These are phyloP conservation scores for Petroica traversi DNA, from an alignment of 2,113 vertebrate genomes.

Conservation along the genomic window DNA sequence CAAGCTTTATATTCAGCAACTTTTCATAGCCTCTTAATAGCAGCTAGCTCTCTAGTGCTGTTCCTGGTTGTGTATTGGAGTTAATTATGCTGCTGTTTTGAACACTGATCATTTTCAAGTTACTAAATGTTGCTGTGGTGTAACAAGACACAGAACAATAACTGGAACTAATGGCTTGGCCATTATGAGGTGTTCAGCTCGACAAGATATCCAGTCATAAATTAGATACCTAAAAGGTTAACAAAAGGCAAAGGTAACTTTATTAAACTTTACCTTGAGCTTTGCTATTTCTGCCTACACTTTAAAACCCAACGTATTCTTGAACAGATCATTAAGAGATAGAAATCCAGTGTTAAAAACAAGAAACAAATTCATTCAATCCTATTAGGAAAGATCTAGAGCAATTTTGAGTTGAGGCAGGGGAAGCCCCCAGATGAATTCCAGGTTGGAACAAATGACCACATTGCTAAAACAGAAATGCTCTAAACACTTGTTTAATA, in stretches of 20 bases:
- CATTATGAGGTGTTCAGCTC: not conserved
- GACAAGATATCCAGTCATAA: not conserved
- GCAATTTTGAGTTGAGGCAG: not conserved
- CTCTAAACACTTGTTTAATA: not conserved
- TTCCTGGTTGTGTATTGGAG: not conserved
- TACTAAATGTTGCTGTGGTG: not conserved
- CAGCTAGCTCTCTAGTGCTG: not conserved
- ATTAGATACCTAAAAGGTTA: not conserved
- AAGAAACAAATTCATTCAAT: not conserved
- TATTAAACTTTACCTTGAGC: not conserved
- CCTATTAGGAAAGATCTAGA: not conserved
- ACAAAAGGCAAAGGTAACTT: not conserved
- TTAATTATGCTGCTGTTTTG: not conserved
- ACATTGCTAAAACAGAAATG: not conserved
- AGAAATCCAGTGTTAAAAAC: not conserved
- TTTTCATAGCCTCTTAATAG: not conserved
- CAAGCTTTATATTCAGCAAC: not conserved
- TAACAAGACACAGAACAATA: not conserved
- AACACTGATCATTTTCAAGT: not conserved
- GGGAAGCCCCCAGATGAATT: not conserved
- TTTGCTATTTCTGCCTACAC: not conserved
- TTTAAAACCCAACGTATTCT: not conserved
- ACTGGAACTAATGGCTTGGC: not conserved
- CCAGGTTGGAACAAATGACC: not conserved
- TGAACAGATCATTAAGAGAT: not conserved